These are phyloP conservation scores for Pycnonotus jocosus DNA, from an alignment of 2,113 vertebrate genomes.

Conservation along the genomic window DNA sequence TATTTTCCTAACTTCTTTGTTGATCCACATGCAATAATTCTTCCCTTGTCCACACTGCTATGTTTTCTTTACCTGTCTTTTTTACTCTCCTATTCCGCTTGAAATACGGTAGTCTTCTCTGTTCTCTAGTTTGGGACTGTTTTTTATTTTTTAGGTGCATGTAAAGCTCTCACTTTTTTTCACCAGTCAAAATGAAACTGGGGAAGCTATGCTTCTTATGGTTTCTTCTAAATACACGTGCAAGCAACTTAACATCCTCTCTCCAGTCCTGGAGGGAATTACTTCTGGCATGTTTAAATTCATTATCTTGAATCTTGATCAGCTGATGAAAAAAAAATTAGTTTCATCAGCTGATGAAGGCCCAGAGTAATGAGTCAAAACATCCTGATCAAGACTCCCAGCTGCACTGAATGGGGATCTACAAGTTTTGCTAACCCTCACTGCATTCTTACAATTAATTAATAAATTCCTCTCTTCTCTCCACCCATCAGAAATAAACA, in stretches of 20 bases:
- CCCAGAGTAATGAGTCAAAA: conserved; percentile 70
- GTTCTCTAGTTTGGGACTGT: not conserved
- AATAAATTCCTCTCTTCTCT: not conserved
- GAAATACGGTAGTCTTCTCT: not conserved
- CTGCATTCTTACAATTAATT: not conserved
- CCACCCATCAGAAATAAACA: not conserved
- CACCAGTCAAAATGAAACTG: not conserved
- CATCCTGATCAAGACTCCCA: conserved; percentile 51
- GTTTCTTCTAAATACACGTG: not conserved
- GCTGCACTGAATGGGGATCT: not conserved
- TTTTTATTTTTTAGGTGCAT: not conserved
- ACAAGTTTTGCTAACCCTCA: not conserved
- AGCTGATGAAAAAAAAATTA: conserved; percentile 64
- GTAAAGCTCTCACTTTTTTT: not conserved
- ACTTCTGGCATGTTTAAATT: conserved; percentile 65
- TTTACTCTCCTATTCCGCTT: not conserved
- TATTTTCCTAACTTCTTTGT: not conserved
- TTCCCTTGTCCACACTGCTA: not conserved
- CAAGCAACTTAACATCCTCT: conserved; percentile 53
- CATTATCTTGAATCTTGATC: conserved; percentile 74
- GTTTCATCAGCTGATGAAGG: conserved; percentile 68
- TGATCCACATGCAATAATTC: not conserved
- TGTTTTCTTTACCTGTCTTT: not conserved
- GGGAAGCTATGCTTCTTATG: not conserved
- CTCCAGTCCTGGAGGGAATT: conserved; percentile 57